phyloP scores from a whole-genome alignment of 2,113 vertebrate genomes.

The Seriola rivoliana region DNA sequence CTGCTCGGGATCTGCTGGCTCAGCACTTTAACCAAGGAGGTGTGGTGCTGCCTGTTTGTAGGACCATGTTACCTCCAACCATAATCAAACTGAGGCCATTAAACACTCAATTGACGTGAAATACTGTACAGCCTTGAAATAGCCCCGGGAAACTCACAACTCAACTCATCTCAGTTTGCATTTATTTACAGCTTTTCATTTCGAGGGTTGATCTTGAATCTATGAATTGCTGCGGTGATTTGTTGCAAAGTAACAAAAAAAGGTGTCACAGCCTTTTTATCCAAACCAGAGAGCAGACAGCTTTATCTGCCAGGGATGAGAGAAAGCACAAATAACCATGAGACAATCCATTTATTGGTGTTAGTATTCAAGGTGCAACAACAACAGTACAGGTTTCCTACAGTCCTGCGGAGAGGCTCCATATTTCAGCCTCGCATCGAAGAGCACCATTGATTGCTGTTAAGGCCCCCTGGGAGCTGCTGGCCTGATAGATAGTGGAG shows the following conservation, averaged over 20 bases:
- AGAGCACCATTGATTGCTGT: slow-evolving; percentile 59
- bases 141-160: not conserved
- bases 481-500: slow-evolving; percentile 53
- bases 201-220: not conserved
- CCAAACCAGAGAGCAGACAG: slow-evolving; percentile 15
- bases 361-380: slow-evolving; percentile 62
- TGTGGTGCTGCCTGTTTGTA: not conserved
- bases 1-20: slow-evolving; percentile 22
- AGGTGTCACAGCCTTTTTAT: slow-evolving; percentile 4
- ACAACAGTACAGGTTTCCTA: slow-evolving; percentile 42
- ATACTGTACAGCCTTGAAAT: slow-evolving; percentile 19
- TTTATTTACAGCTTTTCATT: slow-evolving; percentile 11
- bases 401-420: slow-evolving; percentile 25
- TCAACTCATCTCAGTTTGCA: not conserved
- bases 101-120: slow-evolving; percentile 26
- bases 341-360: slow-evolving; percentile 37
- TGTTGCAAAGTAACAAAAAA: slow-evolving; percentile 5
- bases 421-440: slow-evolving; percentile 60
- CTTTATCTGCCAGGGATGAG: slow-evolving; percentile 1
- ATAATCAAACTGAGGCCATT: not conserved
- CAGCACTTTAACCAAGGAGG: slow-evolving; percentile 28
- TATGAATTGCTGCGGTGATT: not conserved
- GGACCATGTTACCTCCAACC: not conserved
- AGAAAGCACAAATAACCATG: slow-evolving; percentile 34
- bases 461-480: slow-evolving; percentile 49